These are phyloP conservation scores for Heliconius nattereri DNA, from an alignment of 1,140 invertebrate species.

Conservation along the genomic window DNA sequence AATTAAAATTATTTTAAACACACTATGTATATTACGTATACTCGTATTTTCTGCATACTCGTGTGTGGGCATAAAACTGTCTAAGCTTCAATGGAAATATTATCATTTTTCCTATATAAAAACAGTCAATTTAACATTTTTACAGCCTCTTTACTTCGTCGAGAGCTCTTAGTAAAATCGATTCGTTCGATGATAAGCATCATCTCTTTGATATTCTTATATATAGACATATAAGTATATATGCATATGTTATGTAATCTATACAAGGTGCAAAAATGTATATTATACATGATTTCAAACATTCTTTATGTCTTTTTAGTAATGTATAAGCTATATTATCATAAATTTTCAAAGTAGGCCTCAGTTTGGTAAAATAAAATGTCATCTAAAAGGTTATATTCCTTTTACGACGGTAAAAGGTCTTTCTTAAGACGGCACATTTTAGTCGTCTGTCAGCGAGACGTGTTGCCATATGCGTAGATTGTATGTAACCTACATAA, in stretches of 20 bases:
- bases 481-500: constrained; percentile 1
- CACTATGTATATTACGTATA: no score
- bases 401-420: constrained; percentile 10
- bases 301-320: background rate
- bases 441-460: constrained; percentile 9
- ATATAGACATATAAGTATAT: background rate
- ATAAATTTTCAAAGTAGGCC: background rate
- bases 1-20: no score
- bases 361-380: background rate
- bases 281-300: background rate
- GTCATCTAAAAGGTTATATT: constrained; percentile 15
- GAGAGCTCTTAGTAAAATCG: background rate
- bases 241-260: background rate
- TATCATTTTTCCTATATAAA: background rate
- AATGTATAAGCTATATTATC: constrained; percentile 1
- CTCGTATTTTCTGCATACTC: no score
- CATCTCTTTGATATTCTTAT: background rate
- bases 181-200: background rate
- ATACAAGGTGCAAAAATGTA: background rate
- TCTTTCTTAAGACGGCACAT: background rate
- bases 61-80: background rate
- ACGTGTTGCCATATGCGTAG: background rate
- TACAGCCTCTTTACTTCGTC: background rate
- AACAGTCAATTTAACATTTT: constrained; percentile 4
- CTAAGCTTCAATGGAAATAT: background rate